Percentiles rank a stretch among this genome's conserved stretches.
These are phyloP conservation scores for Sphenopsis melanotis DNA, from an alignment of 2,797 vertebrate species.

Conservation along the genomic window DNA sequence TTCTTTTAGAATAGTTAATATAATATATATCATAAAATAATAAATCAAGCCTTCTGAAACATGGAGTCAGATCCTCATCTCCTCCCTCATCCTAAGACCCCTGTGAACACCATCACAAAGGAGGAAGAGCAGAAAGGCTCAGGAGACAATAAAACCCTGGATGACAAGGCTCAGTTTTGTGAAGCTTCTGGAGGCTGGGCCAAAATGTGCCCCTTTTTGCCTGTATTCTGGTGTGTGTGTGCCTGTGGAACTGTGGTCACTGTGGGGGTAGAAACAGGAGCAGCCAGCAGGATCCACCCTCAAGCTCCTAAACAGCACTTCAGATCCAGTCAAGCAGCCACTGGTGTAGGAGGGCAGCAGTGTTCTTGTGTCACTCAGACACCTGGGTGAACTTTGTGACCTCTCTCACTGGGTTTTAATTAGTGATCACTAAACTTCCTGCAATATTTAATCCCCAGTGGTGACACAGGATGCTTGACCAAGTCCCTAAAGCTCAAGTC, in stretches of 20 bases:
- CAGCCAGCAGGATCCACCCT: not conserved
- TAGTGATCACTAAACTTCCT: not conserved
- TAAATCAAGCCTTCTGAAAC: no score
- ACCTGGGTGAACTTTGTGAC: not conserved
- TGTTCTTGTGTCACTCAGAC: not conserved
- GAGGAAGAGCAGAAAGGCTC: not conserved
- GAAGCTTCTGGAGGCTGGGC: not conserved
- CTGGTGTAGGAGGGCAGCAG: not conserved
- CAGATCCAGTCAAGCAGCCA: not conserved
- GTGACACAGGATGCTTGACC: not conserved
- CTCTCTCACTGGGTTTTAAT: not conserved
- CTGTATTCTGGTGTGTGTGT: not conserved
- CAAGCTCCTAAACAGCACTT: not conserved
- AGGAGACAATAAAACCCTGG: not conserved
- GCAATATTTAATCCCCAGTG: not conserved
- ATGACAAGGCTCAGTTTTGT: not conserved
- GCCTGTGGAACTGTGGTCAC: accelerated
- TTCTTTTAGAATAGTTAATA: no score
- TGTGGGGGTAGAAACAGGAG: not conserved
- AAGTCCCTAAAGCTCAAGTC: not conserved
- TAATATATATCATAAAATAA: no score
- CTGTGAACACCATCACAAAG: not conserved
- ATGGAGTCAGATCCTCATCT: no score
- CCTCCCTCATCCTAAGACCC: no score
- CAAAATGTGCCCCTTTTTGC: not conserved